phyloP scores from a whole-genome alignment of 2,888 invertebrate genomes.

The Hemicrepidius hirtus region DNA sequence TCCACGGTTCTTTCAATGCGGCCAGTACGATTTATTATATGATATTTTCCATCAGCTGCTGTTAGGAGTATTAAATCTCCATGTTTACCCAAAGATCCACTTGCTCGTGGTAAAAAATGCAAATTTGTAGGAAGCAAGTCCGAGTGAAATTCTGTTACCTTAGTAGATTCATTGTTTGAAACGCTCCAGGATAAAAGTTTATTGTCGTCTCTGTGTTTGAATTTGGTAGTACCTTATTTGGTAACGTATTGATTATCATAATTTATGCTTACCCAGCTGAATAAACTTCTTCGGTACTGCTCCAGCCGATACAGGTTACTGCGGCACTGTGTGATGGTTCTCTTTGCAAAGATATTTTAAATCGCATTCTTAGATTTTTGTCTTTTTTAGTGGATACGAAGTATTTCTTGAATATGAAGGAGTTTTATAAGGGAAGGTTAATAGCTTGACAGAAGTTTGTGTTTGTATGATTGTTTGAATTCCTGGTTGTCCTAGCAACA shows the following conservation, averaged over 20 bases:
- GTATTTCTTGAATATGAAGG: no score
- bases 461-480: not conserved
- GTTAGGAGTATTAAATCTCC: conserved; percentile 90
- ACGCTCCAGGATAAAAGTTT: conserved; percentile 92
- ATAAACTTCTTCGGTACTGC: conserved; percentile 93
- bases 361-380: conserved; percentile 77
- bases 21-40: conserved; percentile 91
- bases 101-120: conserved; percentile 88
- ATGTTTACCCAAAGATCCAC: conserved; percentile 73
- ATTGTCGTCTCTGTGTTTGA: conserved; percentile 88
- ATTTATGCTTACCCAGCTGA: conserved; percentile 84
- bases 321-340: conserved; percentile 85
- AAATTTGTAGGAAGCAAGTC: conserved; percentile 93
- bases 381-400: conserved; percentile 1
- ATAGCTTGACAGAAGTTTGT: no score
- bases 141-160: conserved; percentile 85
- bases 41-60: conserved; percentile 92
- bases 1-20: conserved; percentile 94
- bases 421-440: no score
- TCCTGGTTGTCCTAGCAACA: conserved; percentile 1
- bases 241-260: conserved; percentile 4
- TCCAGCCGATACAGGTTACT: conserved; percentile 95
- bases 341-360: conserved; percentile 86
- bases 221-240: not conserved
- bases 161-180: conserved; percentile 83